Percentiles rank a stretch among this genome's conserved stretches.
Conservation (phyloP, 2,113 vertebrate genomes). For the Mus spicilegus region DNA sequence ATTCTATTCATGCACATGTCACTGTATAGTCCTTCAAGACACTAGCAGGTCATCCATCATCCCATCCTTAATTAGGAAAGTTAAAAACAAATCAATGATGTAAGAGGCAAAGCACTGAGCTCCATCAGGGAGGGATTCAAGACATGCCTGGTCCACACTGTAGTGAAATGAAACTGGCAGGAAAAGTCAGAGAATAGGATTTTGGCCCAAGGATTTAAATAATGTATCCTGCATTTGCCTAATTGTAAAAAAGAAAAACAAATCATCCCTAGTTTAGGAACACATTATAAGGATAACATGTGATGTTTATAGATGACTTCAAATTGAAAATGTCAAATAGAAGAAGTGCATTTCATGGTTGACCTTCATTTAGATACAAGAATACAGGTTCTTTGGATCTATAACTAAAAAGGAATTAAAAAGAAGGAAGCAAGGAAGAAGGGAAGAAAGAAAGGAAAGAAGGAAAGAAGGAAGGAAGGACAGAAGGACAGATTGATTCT, state of each 20-base stretch:
- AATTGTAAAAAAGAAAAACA: not conserved
- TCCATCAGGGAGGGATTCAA: constrained; percentile 7
- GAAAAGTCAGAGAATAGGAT: not conserved
- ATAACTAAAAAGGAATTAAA: not conserved
- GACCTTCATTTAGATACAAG: not conserved
- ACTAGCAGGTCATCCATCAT: constrained; percentile 27
- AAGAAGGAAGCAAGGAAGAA: not conserved
- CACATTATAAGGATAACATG: not conserved
- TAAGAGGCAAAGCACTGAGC: not conserved
- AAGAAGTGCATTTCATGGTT: not conserved
- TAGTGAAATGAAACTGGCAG: not conserved
- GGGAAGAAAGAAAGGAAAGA: not conserved
- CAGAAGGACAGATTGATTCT: not conserved
- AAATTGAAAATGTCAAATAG: not conserved
- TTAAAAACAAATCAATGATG: constrained; percentile 5
- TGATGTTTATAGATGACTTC: not conserved
- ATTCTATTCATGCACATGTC: not conserved
- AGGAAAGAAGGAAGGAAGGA: not conserved
- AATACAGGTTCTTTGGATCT: not conserved
- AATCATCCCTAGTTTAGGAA: not conserved
- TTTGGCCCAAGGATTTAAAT: constrained; percentile 20
- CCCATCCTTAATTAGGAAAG: not conserved
- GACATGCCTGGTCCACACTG: not conserved
- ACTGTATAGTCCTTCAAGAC: not conserved
- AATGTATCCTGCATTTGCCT: not conserved